Conservation (phyloP, 2,797 vertebrate species). For the Enteromius unitaeniatus region DNA sequence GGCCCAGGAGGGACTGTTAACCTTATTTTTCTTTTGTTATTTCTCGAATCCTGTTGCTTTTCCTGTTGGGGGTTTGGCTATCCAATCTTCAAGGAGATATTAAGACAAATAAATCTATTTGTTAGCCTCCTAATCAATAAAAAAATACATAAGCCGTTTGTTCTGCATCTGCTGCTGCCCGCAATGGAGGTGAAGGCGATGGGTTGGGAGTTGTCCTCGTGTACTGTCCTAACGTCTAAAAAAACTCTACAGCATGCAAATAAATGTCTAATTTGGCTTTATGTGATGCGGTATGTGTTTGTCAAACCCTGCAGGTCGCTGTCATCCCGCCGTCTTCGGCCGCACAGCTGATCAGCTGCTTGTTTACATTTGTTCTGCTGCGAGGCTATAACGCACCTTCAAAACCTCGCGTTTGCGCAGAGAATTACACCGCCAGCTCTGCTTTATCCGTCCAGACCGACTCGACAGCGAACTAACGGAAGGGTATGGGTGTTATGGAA, state of each 20-base stretch:
- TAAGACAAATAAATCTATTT: background rate
- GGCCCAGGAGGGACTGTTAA: slow-evolving; percentile 17
- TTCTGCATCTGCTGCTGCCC: slow-evolving; percentile 1
- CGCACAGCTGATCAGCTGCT: slow-evolving; percentile 73
- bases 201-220: slow-evolving; percentile 51
- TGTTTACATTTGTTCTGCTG: slow-evolving; percentile 80
- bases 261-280: background rate
- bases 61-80: background rate
- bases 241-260: slow-evolving; percentile 18
- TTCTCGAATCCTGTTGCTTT: slow-evolving; percentile 23
- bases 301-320: slow-evolving; percentile 52
- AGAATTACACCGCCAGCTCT: slow-evolving; percentile 63
- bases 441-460: slow-evolving; percentile 43
- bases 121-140: background rate
- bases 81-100: background rate
- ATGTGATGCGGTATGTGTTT: background rate
- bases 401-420: slow-evolving; percentile 70
- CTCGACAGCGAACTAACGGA: slow-evolving; percentile 27
- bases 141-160: background rate
- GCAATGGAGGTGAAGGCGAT: slow-evolving; percentile 6
- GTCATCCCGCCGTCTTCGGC: slow-evolving; percentile 70
- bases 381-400: slow-evolving; percentile 80
- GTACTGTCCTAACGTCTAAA: slow-evolving; percentile 6
- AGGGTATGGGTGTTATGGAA: background rate
- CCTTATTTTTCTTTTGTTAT: background rate